phyloP scores from a whole-genome alignment of 2,888 invertebrate species.

The Stenodema calcarata region DNA sequence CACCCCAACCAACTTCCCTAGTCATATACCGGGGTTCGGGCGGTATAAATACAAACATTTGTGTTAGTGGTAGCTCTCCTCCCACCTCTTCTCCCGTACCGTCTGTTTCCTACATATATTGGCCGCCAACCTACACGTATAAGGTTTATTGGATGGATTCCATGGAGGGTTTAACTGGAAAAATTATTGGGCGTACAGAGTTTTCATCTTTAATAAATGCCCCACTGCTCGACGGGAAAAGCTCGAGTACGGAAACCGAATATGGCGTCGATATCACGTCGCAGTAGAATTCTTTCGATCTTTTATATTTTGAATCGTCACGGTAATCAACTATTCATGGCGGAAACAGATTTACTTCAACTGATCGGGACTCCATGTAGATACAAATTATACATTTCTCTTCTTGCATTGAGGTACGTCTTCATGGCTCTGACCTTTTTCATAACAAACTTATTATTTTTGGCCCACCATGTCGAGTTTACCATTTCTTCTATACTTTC shows the following conservation, averaged over 20 bases:
- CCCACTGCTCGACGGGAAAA: background rate
- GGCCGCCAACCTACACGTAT: background rate
- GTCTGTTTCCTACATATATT: background rate
- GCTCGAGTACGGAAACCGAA: background rate
- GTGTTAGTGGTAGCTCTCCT: background rate
- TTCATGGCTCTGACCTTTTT: no score
- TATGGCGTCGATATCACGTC: background rate
- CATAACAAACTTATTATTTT: no score
- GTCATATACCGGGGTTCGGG: background rate
- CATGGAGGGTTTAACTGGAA: background rate
- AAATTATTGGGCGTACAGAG: background rate
- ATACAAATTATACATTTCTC: no score
- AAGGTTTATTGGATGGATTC: slow-evolving; percentile 9
- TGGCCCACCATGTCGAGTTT: no score
- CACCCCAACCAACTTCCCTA: slow-evolving; percentile 3
- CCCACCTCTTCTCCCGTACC: background rate
- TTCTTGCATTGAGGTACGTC: no score
- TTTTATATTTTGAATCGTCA: background rate
- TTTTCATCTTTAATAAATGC: background rate
- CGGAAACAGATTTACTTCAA: no score
- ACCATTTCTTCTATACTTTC: no score
- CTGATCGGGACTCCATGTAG: no score
- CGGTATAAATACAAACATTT: slow-evolving; percentile 8
- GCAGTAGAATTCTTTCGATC: background rate
- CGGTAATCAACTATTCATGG: no score